phyloP scores from a whole-genome alignment of 35 echinoderm and acorn worm genomes.

The Stichopus chloronotus region DNA sequence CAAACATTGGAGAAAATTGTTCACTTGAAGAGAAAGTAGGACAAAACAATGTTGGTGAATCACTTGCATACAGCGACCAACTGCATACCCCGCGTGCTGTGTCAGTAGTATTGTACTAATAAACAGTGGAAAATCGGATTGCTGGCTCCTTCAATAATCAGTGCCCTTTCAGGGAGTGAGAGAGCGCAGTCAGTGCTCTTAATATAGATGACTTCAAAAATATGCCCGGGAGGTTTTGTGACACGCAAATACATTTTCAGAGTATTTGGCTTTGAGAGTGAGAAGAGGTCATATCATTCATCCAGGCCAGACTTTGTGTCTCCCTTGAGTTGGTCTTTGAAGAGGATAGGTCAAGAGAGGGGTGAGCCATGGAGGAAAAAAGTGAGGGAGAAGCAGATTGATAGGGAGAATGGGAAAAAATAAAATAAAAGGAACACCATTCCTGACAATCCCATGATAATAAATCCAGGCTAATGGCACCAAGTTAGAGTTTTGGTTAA shows the following conservation, averaged over 20 bases:
- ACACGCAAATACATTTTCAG: constrained; percentile 53
- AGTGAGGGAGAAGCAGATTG: constrained; percentile 23
- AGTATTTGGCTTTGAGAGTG: constrained; percentile 52
- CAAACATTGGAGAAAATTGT: too few relatives aligned
- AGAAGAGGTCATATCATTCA: constrained; percentile 56
- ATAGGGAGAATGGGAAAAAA: not conserved
- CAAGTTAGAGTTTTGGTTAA: not conserved
- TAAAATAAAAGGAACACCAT: not conserved
- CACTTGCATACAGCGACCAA: not conserved
- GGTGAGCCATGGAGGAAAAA: not conserved
- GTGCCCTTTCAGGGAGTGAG: not conserved
- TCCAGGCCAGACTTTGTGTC: constrained; percentile 56
- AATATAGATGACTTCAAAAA: constrained; percentile 51
- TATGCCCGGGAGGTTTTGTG: constrained; percentile 49
- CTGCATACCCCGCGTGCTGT: not conserved
- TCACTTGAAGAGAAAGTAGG: not conserved
- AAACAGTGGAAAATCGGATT: constrained; percentile 13
- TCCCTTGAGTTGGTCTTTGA: constrained; percentile 57
- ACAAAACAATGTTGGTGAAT: not conserved
- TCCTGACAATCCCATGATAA: constrained; percentile 18
- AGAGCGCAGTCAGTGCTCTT: not conserved
- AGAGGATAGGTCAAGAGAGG: constrained; percentile 56
- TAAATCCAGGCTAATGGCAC: constrained; percentile 13
- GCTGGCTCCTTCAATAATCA: constrained; percentile 3
- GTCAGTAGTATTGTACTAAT: not conserved